These are phyloP conservation scores for Peromyscus californicus DNA, from an alignment of 2,113 vertebrate genomes.

Conservation along the genomic window DNA sequence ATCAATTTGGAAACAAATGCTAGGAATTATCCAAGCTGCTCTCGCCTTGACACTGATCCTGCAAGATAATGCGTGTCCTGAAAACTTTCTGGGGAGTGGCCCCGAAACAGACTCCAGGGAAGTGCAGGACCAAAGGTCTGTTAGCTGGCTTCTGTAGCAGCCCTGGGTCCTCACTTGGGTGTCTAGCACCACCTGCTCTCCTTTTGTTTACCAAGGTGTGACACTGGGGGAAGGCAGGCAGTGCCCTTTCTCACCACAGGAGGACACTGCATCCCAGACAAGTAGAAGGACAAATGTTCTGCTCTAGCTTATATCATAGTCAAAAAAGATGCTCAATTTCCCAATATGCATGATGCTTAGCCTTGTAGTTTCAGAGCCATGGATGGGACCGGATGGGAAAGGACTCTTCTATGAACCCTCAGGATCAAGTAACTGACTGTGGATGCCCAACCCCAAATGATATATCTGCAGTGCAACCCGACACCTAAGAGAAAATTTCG, in stretches of 20 bases:
- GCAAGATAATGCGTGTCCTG: neutral
- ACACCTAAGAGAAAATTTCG: neutral
- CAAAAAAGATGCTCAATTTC: neutral
- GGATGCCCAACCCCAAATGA: neutral
- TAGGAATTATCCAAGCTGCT: neutral
- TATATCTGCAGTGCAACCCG: neutral
- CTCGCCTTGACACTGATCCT: neutral
- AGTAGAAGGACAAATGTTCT: neutral
- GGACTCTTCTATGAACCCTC: neutral
- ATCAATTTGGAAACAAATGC: neutral
- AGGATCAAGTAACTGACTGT: neutral
- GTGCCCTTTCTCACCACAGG: neutral
- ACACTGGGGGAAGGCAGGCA: neutral
- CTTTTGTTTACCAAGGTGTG: neutral
- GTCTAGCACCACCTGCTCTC: neutral
- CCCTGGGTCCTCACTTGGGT: neutral
- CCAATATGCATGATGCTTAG: neutral
- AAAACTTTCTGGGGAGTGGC: too few species aligned
- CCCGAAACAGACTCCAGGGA: neutral
- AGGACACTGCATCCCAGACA: neutral
- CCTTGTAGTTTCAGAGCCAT: neutral
- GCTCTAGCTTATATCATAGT: neutral
- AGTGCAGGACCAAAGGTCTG: neutral
- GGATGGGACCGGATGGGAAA: neutral
- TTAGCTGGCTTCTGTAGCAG: too few species aligned